Percentiles rank a stretch among this genome's conserved stretches.
These are phyloP conservation scores for Drosophila insularis DNA, from an alignment of 1,140 invertebrate genomes.

Conservation along the genomic window DNA sequence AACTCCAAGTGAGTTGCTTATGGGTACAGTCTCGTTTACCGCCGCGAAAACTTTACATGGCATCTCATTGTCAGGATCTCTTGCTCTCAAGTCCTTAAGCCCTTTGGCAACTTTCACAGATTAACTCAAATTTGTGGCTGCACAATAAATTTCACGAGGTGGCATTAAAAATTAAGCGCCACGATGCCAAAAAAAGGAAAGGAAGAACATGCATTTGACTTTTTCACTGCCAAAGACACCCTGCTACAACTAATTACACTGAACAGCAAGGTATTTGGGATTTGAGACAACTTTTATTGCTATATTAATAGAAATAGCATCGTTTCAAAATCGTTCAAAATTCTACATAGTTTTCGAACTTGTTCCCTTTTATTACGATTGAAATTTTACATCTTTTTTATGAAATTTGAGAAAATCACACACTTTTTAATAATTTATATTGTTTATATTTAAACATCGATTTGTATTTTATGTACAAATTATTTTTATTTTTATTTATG, in stretches of 20 bases:
- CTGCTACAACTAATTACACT: conserved; percentile 60
- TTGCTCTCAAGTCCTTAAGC: conserved; percentile 39
- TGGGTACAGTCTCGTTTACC: conserved; percentile 49
- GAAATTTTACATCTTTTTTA: no score
- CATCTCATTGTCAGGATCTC: conserved; percentile 2
- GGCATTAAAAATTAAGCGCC: conserved; percentile 75
- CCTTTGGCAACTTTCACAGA: conserved; percentile 54
- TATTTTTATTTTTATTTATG: no score
- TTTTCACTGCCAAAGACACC: conserved; percentile 20
- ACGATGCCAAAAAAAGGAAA: conserved; percentile 14
- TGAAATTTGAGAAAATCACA: no score
- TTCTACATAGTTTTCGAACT: no score
- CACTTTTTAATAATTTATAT: no score
- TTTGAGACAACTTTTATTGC: no score
- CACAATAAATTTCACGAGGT: conserved; percentile 68
- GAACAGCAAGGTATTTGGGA: background rate
- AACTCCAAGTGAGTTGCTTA: background rate
- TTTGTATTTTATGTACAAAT: no score
- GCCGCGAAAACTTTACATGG: conserved; percentile 12
- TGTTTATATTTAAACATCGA: no score
- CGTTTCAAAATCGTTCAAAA: no score
- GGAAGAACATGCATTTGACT: conserved; percentile 60
- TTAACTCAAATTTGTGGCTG: conserved; percentile 77
- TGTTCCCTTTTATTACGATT: no score
- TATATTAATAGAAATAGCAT: no score